Evolutionary conservation across 1,140 invertebrate species (phyloP), one percentile per base, ranked within the genome.

Genomic region (Tribolium madens): DNA sequence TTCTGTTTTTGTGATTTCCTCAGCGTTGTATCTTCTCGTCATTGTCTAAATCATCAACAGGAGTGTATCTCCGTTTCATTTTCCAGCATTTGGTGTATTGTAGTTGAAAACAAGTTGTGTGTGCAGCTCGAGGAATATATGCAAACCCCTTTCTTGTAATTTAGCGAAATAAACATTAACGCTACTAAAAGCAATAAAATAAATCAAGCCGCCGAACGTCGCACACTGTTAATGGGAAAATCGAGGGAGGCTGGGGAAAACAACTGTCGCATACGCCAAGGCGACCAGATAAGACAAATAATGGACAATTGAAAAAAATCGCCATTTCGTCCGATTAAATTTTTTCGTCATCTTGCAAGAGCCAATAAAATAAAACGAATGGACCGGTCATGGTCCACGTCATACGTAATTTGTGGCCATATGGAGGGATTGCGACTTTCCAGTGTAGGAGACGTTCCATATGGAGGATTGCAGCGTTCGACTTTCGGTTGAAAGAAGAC

Each of bases 101-200:
- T 57, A 15, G 52, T 52, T 18, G 64, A 18, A 69, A 69, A 71
- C 68, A 17, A 46, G 68, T 71, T 17, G 71, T 70, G 60, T 50
- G 60, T 77, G 60, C 60, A 73, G 71, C 48, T 21, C 72, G 47
- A 70, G 42, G 76, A 76, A 79, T 82, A 80, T 82, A 81, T 84
- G 81, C 80, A 85, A 84, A 85, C 84, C 84, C 84, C 82, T 85
- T 85, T 84, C 83, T 84, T 85, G 84, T 85, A 85, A 84, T 85
- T 85, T 84, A 85, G 78, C 79, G 84, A 84, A 85, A 85, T 85
- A 85, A 85, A 85, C 84, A 85, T 85, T 85, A 85, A 84, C 84
- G 83, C 81, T 85, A 84, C 84, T 85, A 84, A 85, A 84, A 81
- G 84, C 83, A 85, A 85, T 85, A 85, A 85, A 84, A 85, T 85